These are phyloP conservation scores for Oryzias sinensis DNA, from an alignment of 2,797 vertebrate species.

Conservation along the genomic window DNA sequence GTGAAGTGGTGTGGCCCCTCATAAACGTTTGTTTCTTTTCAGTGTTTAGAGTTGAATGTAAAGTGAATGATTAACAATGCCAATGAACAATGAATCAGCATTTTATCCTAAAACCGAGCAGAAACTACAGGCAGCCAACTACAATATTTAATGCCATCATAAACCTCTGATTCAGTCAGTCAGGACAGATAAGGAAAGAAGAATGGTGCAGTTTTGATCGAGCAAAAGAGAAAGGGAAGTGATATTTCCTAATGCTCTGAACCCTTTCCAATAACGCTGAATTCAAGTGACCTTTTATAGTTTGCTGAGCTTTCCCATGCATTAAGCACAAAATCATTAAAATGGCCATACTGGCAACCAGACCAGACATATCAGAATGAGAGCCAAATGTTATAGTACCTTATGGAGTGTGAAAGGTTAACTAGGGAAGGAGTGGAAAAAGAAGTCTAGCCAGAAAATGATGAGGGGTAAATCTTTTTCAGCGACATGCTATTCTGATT, in stretches of 20 bases:
- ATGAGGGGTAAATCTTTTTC: constrained; percentile 13
- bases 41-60: neutral
- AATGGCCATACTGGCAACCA: constrained; percentile 49
- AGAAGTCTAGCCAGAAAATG: constrained; percentile 26
- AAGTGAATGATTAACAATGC: neutral
- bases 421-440: constrained; percentile 34
- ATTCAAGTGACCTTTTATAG: constrained; percentile 76
- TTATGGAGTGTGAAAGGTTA: constrained; percentile 77
- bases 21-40: too few relatives aligned
- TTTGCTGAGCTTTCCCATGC: constrained; percentile 51
- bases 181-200: constrained; percentile 8
- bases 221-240: constrained; percentile 33
- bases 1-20: too few relatives aligned
- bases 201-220: constrained; percentile 22
- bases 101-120: neutral
- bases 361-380: constrained; percentile 48
- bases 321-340: constrained; percentile 76
- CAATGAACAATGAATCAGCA: constrained; percentile 1
- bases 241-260: constrained; percentile 70
- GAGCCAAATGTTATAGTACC: constrained; percentile 66
- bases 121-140: neutral
- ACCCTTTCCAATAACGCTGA: constrained; percentile 68
- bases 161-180: constrained; percentile 23
- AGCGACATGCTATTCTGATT: neutral
- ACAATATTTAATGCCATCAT: constrained; percentile 18